phyloP scores from a whole-genome alignment of 2,797 vertebrate genomes.

The Anguilla marmorata region DNA sequence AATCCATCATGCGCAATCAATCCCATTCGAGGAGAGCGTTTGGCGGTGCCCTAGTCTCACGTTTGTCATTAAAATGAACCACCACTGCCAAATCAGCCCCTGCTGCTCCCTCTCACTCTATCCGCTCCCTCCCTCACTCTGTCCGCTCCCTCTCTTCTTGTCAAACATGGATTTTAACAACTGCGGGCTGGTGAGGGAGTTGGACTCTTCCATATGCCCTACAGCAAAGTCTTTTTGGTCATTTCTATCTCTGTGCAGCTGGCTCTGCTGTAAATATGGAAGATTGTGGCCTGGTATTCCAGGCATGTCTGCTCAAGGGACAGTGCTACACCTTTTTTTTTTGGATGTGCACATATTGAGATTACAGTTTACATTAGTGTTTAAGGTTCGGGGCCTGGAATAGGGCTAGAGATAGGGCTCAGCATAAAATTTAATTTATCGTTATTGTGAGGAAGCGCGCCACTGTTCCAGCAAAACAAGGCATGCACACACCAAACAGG shows the following conservation, averaged over 20 bases:
- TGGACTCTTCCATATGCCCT: neutral
- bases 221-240: neutral
- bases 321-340: neutral
- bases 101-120: conserved; percentile 15
- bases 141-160: neutral
- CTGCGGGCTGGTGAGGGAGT: neutral
- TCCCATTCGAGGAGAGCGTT: conserved; percentile 52
- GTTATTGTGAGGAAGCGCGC: too few species aligned
- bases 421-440: too few species aligned
- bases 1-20: conserved; percentile 58
- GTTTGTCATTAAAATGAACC: conserved; percentile 46
- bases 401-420: neutral
- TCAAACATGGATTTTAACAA: neutral
- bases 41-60: conserved; percentile 43
- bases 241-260: neutral
- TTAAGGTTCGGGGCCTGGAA: neutral
- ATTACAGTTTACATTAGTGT: too few species aligned
- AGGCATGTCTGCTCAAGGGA: neutral
- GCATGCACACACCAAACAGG: too few species aligned
- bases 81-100: conserved; percentile 37
- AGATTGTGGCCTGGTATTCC: neutral
- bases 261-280: neutral
- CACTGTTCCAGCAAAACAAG: too few species aligned
- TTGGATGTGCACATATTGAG: neutral
- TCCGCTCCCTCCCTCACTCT: neutral